Conservation (phyloP, 2,888 invertebrate genomes). For the Branchipolynoe longqiensis region DNA sequence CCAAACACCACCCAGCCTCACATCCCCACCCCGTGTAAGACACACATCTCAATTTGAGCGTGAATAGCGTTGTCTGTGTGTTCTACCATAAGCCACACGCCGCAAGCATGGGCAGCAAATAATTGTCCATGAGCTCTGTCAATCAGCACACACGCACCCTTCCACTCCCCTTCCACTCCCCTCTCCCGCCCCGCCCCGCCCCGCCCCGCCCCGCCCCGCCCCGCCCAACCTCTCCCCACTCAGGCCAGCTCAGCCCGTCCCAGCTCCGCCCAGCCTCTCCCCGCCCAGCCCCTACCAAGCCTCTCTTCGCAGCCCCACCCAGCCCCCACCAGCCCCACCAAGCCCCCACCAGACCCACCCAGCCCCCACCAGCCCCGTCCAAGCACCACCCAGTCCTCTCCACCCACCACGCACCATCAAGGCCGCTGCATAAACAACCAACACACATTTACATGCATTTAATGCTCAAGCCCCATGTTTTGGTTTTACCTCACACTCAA, state of each 20-base stretch:
- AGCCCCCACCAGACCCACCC: not conserved
- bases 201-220: no score
- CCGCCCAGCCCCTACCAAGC: no score
- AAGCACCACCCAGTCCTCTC: not conserved
- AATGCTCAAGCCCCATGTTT: no score
- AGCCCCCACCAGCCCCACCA: no score
- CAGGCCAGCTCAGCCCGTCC: no score
- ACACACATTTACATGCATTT: no score
- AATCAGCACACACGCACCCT: slow-evolving; percentile 28
- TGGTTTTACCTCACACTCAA: no score
- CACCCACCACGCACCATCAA: no score
- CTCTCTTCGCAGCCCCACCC: not conserved
- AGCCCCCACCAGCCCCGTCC: not conserved
- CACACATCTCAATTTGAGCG: slow-evolving; percentile 49
- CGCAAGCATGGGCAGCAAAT: slow-evolving; percentile 34
- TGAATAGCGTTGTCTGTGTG: slow-evolving; percentile 48
- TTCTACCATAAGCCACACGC: slow-evolving; percentile 43
- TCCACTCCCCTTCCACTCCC: not conserved
- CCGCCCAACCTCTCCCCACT: no score
- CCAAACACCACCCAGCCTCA: no score
- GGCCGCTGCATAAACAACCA: no score
- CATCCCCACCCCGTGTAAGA: not conserved
- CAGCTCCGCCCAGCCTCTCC: no score
- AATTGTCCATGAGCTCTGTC: slow-evolving; percentile 49
- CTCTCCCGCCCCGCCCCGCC: not conserved